Conservation (phyloP, 2,113 vertebrate species). For the Pygoscelis adeliae region DNA sequence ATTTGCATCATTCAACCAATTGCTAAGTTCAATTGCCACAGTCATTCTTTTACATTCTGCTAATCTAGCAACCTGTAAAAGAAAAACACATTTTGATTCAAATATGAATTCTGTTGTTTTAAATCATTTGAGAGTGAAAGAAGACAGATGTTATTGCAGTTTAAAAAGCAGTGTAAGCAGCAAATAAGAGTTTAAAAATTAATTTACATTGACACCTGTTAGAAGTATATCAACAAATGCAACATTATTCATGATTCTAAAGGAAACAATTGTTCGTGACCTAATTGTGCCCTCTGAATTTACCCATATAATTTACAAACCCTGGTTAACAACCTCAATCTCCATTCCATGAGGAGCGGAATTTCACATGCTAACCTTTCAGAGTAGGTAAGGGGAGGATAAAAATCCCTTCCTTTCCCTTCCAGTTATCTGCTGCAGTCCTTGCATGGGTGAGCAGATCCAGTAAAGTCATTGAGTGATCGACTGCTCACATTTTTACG, state of each 20-base stretch:
- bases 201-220: neutral
- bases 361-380: neutral
- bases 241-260: neutral
- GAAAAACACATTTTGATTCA: neutral
- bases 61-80: conserved; percentile 84
- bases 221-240: neutral
- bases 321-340: neutral
- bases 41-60: conserved; percentile 86
- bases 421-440: neutral
- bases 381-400: neutral
- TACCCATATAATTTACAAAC: neutral
- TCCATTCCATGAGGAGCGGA: neutral
- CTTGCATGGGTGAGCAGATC: neutral
- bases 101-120: neutral
- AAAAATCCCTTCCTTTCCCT: neutral
- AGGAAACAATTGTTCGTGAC: neutral
- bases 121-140: neutral
- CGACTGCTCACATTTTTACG: neutral
- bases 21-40: conserved; percentile 86
- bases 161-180: neutral
- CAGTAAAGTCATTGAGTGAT: neutral
- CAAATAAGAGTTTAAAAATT: neutral
- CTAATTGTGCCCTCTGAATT: neutral
- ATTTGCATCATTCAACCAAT: conserved; percentile 81
- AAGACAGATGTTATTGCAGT: neutral